Percentiles rank a stretch among this genome's conserved stretches.
Evolutionary conservation across 2,888 invertebrate species (phyloP).

Genomic region (Crepidodera aurea): DNA sequence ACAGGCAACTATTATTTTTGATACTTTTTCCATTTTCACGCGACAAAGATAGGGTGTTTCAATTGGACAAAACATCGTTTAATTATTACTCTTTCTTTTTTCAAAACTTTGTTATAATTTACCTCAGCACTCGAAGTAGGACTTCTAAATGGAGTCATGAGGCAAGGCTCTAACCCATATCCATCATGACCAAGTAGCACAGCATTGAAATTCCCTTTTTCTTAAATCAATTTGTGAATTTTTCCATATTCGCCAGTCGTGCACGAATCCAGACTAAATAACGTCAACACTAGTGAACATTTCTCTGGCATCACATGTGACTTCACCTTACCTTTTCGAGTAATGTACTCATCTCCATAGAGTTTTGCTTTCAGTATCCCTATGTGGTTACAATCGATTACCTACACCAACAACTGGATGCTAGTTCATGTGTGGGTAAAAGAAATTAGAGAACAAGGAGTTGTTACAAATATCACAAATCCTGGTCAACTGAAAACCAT

Average conservation of each 20-base stretch:
- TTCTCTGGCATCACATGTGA: background rate
- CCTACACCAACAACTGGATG: no score
- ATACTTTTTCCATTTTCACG: slow-evolving; percentile 24
- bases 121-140: background rate
- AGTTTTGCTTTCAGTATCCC: no score
- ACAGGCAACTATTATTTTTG: slow-evolving; percentile 14
- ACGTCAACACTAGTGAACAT: background rate
- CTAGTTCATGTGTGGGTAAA: no score
- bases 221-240: background rate
- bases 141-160: slow-evolving; percentile 2
- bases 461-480: no score
- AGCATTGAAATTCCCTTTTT: background rate
- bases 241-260: background rate
- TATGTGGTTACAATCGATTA: no score
- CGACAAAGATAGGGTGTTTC: slow-evolving; percentile 24
- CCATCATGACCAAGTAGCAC: slow-evolving; percentile 2
- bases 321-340: background rate
- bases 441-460: no score
- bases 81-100: slow-evolving; percentile 16
- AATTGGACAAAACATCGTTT: slow-evolving; percentile 24
- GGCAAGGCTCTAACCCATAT: background rate
- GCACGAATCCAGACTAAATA: background rate
- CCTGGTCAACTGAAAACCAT: no score
- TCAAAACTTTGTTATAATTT: background rate
- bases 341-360: background rate